A percentile compares a stretch with the other conserved stretches of the same genome.
phyloP scores from a whole-genome alignment of 2,113 vertebrate species.

The Esox niger region DNA sequence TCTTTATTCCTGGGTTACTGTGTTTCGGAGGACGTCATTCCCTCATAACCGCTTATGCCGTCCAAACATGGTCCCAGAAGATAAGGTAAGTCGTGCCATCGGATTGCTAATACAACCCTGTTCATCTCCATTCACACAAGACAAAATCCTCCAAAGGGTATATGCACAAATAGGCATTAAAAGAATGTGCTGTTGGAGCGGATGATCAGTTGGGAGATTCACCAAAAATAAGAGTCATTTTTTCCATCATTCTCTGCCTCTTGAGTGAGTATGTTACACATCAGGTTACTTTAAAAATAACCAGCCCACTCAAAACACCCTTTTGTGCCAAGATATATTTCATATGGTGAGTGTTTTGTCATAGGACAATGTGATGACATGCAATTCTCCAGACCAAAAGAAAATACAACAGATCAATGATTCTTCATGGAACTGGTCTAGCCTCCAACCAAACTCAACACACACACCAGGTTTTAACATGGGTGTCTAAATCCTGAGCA shows the following conservation, averaged over 20 bases:
- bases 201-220: conserved; percentile 3
- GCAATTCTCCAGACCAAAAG: too few relatives aligned
- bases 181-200: not conserved
- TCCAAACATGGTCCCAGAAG: not conserved
- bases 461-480: not conserved
- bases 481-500: not conserved
- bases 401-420: not conserved
- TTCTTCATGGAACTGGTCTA: not conserved
- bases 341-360: not conserved
- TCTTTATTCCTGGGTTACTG: not conserved
- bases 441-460: not conserved
- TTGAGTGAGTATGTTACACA: conserved; percentile 43
- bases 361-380: not conserved
- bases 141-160: not conserved
- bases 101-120: not conserved
- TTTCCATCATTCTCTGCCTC: conserved; percentile 41
- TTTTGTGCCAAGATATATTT: not conserved
- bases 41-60: not conserved
- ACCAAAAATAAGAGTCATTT: conserved; percentile 46
- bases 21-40: not conserved
- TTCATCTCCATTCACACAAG: not conserved
- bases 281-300: conserved; percentile 23
- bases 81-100: not conserved
- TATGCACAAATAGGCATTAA: not conserved
- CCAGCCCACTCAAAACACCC: not conserved